phyloP scores from a whole-genome alignment of 2,888 invertebrate genomes.

The Coleophora flavipennella region DNA sequence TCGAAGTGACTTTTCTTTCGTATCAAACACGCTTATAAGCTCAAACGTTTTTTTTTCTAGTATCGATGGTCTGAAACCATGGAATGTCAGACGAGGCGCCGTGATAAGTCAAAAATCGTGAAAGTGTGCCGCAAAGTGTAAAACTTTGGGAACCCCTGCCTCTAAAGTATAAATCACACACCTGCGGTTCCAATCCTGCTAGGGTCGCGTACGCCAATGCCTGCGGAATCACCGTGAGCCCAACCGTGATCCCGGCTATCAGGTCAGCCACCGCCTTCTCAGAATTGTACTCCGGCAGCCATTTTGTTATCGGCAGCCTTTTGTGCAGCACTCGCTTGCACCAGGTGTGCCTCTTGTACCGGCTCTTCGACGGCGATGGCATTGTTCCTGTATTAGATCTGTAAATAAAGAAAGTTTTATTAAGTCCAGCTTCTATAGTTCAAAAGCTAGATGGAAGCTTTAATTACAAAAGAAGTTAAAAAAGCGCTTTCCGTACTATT shows the following conservation, averaged over 20 bases:
- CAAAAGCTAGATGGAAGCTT: background rate
- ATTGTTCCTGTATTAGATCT: slow-evolving; percentile 28
- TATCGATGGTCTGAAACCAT: no score
- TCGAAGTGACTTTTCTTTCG: no score
- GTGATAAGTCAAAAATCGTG: no score
- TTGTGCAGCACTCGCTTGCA: slow-evolving; percentile 51
- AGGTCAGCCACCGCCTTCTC: slow-evolving; percentile 86
- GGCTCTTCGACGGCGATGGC: slow-evolving; percentile 60
- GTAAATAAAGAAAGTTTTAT: slow-evolving; percentile 17
- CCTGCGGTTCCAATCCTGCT: slow-evolving; percentile 89
- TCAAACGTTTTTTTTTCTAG: no score
- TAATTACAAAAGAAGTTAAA: background rate
- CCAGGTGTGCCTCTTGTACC: slow-evolving; percentile 51
- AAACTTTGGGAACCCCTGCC: no score
- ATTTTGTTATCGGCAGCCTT: slow-evolving; percentile 77
- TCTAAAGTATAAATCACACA: slow-evolving; percentile 33
- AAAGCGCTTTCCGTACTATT: background rate
- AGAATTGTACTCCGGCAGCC: slow-evolving; percentile 83
- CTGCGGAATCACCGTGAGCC: slow-evolving; percentile 93
- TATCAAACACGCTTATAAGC: no score
- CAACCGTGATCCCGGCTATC: slow-evolving; percentile 94
- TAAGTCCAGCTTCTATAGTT: background rate
- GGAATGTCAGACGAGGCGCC: no score
- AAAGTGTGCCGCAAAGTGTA: no score
- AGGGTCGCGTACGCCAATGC: slow-evolving; percentile 93